Percentiles rank a stretch among this genome's conserved stretches.
phyloP scores from a whole-genome alignment of 2,113 vertebrate species.

The Perca fluviatilis region DNA sequence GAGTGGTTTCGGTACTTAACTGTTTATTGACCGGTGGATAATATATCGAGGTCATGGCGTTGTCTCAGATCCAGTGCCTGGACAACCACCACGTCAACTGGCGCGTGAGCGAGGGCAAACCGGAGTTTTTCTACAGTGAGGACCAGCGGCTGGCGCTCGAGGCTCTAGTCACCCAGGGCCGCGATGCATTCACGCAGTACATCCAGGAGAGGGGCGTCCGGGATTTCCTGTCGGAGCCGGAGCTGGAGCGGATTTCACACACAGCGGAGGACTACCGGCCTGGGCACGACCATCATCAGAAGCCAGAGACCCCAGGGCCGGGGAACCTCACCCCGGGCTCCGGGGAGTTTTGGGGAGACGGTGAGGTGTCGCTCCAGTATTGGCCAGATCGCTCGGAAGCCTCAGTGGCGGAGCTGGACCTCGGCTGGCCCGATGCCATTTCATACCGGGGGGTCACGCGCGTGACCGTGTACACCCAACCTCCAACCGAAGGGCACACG shows the following conservation, averaged over 20 bases:
- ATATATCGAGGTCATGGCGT: conserved; percentile 83
- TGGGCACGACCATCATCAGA: conserved; percentile 84
- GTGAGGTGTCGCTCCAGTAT: conserved; percentile 90
- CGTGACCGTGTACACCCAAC: conserved; percentile 94
- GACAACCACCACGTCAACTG: conserved; percentile 96
- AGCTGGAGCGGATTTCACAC: conserved; percentile 85
- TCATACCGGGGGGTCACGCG: conserved; percentile 95
- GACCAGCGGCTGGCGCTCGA: conserved; percentile 94
- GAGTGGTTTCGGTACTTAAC: not conserved
- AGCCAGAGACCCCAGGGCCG: conserved; percentile 40
- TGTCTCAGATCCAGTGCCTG: conserved; percentile 96
- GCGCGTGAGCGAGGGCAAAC: conserved; percentile 93
- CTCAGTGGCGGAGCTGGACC: conserved; percentile 93
- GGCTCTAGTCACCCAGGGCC: conserved; percentile 84
- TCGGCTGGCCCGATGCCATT: conserved; percentile 93
- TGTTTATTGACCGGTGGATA: not conserved
- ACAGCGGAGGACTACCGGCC: conserved; percentile 89
- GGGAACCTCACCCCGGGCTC: conserved; percentile 64
- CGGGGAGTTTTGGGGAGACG: conserved; percentile 73
- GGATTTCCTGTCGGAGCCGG: conserved; percentile 92
- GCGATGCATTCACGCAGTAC: conserved; percentile 87
- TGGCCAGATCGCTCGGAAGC: conserved; percentile 96
- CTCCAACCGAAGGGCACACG: conserved; percentile 89
- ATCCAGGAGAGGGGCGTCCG: conserved; percentile 86
- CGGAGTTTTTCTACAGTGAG: conserved; percentile 98